phyloP scores from a whole-genome alignment of 2,113 vertebrate genomes.

The Pteronura brasiliensis region DNA sequence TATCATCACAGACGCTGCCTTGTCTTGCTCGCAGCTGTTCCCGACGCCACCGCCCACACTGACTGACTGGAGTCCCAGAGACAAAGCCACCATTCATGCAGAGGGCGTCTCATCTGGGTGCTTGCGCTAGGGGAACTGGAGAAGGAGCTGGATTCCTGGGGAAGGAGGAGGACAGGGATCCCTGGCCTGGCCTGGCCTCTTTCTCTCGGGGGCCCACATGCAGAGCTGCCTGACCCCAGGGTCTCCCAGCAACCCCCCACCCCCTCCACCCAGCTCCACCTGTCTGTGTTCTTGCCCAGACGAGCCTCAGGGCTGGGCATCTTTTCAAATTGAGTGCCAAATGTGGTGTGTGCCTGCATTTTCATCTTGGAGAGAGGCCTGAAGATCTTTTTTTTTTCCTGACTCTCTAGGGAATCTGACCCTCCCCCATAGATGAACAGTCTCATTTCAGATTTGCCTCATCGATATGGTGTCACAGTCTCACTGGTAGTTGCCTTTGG shows the following conservation, averaged over 20 bases:
- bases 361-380: not conserved
- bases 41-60: rapidly evolving
- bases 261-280: not conserved
- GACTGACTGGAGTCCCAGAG: no score
- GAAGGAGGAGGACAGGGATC: not conserved
- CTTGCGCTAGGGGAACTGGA: no score
- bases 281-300: not conserved
- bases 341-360: not conserved
- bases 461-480: not conserved
- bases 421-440: not conserved
- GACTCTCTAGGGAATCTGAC: not conserved
- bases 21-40: not conserved
- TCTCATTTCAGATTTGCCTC: not conserved
- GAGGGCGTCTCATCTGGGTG: not conserved
- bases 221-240: not conserved
- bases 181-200: not conserved
- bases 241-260: not conserved
- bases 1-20: not conserved
- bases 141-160: not conserved
- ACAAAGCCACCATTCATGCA: not conserved
- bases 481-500: not conserved
- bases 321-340: not conserved
- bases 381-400: not conserved
- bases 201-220: no score
- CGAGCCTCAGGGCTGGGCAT: not conserved